Conservation (phyloP, 1,140 invertebrate species). For the Sarcophaga bullata region DNA sequence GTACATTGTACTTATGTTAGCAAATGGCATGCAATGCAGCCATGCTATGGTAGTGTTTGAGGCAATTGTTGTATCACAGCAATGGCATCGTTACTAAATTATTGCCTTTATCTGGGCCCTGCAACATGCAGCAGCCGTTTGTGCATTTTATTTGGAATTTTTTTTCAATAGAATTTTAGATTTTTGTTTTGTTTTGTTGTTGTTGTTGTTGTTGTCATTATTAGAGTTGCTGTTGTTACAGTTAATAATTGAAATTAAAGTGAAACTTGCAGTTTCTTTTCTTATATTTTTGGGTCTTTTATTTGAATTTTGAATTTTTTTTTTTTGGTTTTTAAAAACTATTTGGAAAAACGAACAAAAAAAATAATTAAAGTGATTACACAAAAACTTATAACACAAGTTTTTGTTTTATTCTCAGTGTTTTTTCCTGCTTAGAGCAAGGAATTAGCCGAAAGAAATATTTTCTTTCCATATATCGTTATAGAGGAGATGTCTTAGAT, state of each 20-base stretch:
- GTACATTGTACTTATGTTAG: background rate
- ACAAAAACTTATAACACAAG: no score
- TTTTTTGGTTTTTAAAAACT: no score
- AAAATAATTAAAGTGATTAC: no score
- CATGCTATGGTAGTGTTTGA: background rate
- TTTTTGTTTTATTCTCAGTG: no score
- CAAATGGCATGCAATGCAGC: no score
- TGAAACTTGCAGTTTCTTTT: background rate
- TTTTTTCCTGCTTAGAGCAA: no score
- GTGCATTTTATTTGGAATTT: background rate
- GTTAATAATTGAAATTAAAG: background rate
- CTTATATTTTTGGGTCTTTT: background rate
- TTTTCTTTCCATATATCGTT: no score
- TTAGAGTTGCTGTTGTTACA: conserved; percentile 2
- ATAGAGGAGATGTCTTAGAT: no score
- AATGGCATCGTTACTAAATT: conserved; percentile 36
- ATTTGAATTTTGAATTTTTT: no score
- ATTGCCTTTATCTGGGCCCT: conserved; percentile 23
- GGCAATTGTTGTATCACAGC: conserved; percentile 10
- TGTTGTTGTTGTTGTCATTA: background rate
- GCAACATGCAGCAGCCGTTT: conserved; percentile 31
- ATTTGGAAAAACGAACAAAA: no score
- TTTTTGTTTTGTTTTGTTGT: conserved; percentile 8
- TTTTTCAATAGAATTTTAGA: no score
- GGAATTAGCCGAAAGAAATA: no score